Conservation (phyloP, 2,797 vertebrate genomes). For the Oreochromis mossambicus region DNA sequence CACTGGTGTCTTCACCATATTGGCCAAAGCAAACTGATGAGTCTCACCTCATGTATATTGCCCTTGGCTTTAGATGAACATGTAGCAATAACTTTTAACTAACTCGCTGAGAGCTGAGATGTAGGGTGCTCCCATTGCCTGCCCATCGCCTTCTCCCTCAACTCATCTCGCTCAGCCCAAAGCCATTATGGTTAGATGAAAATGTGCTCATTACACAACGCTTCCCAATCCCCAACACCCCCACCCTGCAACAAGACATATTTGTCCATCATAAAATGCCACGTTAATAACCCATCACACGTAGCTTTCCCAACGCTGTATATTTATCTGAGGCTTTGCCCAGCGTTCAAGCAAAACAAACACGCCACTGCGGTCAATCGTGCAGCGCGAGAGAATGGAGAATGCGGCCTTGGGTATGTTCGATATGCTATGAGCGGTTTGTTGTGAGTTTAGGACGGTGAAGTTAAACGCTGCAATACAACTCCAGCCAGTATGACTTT, state of each 20-base stretch:
- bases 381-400: conserved; percentile 8
- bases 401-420: conserved; percentile 43
- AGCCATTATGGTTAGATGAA: conserved; percentile 51
- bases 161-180: neutral
- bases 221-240: neutral
- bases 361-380: conserved; percentile 29
- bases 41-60: neutral
- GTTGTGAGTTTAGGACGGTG: conserved; percentile 24
- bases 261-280: conserved; percentile 56
- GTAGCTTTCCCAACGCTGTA: conserved; percentile 40
- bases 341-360: conserved; percentile 55
- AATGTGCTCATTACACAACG: conserved; percentile 57
- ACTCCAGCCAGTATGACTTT: neutral
- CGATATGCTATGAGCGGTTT: conserved; percentile 50
- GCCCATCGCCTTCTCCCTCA: neutral
- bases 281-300: conserved; percentile 55
- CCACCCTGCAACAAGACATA: conserved; percentile 43
- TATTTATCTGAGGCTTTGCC: conserved; percentile 42
- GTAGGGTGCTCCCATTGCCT: neutral
- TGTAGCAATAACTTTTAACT: conserved; percentile 8
- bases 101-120: neutral
- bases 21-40: neutral
- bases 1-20: neutral
- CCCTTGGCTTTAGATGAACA: conserved; percentile 14
- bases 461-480: neutral